phyloP scores from a whole-genome alignment of 2,113 vertebrate species.

The Andinoacara biseriatus region DNA sequence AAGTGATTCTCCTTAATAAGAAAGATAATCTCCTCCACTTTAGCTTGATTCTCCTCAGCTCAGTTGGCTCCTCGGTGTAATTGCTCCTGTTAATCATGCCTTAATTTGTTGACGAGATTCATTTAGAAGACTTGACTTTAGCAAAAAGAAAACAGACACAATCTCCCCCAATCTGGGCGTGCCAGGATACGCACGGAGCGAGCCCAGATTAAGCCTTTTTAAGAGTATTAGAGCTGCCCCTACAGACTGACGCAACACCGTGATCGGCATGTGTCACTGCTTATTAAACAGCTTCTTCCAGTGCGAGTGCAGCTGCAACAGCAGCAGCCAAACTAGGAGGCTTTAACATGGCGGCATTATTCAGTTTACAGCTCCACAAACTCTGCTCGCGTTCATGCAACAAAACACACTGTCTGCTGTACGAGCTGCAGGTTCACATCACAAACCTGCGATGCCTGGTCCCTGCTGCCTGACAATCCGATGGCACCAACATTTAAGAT shows the following conservation, averaged over 20 bases:
- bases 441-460: rapidly evolving
- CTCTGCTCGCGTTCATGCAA: too few relatives aligned
- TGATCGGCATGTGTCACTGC: constrained; percentile 7
- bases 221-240: constrained; percentile 24
- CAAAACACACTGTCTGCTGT: background rate
- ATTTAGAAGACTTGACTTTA: constrained; percentile 59
- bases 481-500: background rate
- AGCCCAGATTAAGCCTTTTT: constrained; percentile 65
- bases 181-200: constrained; percentile 37
- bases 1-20: constrained; percentile 75
- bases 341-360: too few relatives aligned
- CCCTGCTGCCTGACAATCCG: background rate
- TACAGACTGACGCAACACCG: constrained; percentile 10
- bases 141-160: constrained; percentile 36
- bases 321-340: background rate
- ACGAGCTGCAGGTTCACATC: background rate
- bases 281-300: constrained; percentile 19
- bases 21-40: constrained; percentile 75
- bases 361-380: too few relatives aligned
- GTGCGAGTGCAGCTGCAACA: background rate
- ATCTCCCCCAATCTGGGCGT: constrained; percentile 60
- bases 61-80: constrained; percentile 61
- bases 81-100: constrained; percentile 79
- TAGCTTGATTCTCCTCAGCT: constrained; percentile 62
- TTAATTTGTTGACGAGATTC: constrained; percentile 78